Evolutionary conservation across 1,140 invertebrate genomes (phyloP), one percentile per base, ranked within the genome.

Genomic region (Drosophila hydei): DNA sequence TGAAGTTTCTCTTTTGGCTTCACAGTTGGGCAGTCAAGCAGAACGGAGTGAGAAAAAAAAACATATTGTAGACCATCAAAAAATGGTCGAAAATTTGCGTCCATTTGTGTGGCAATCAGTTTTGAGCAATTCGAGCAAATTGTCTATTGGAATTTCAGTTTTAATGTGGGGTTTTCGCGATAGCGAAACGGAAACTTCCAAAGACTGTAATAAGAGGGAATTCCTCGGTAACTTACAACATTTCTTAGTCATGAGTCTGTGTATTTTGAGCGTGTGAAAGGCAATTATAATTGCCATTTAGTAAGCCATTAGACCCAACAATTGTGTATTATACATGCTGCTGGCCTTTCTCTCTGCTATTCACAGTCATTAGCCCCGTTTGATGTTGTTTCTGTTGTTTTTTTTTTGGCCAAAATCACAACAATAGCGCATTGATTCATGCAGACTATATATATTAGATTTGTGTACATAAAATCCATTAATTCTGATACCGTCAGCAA

Each of bases 21-120:
- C 50, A 65, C 62, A 79, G 58, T 87, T 85, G 81, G 27, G 42
- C 75, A 52, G 61, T 68, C 83, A 87, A 87, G 83, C 72, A 11
- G 42, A 72, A 77, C 81, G 19, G 21, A 68, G 67, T 64, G 71
- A 59, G 59, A 79, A 62, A 36, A 6, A 0, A 6, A 16, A 42
- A 25, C n/a, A n/a, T n/a, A 18, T 47, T 27, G 42, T 27, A 16
- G n/a, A 12, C 36, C 25, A 11, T n/a, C 18, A 19, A 33, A 55
- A 45, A 23, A 45, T 11, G 3, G 40, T 14, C 38, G n/a, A 45
- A 45, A 55, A 25, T 30, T 48, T 48, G 11, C 8, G 14, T 63
- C 52, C 14, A 25, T 25, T 65, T 42, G 64, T 60, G 71, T 58
- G 43, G 68, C 59, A 77, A 77, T 55, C 50, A 52, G 40, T 33